These are phyloP conservation scores for Phaedon cochleariae DNA, from an alignment of 2,888 invertebrate genomes.

Conservation along the genomic window DNA sequence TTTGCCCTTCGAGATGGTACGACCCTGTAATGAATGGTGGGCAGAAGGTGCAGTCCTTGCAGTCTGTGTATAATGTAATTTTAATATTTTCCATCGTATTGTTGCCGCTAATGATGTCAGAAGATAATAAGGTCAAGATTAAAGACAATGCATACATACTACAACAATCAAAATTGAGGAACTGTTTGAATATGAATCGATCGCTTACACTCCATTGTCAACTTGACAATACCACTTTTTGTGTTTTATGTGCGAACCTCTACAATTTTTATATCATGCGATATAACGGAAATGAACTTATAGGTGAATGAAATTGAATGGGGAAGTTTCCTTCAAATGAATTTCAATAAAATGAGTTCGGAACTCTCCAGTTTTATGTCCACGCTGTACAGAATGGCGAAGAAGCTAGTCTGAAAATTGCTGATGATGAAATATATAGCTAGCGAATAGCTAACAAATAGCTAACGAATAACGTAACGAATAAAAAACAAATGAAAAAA, in stretches of 20 bases:
- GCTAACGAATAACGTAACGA: too few species aligned
- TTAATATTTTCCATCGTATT: conserved; percentile 47
- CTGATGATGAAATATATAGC: too few species aligned
- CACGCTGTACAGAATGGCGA: too few species aligned
- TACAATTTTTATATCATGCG: not conserved
- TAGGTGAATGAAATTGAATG: too few species aligned
- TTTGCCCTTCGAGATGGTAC: conserved; percentile 12
- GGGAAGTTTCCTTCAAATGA: too few species aligned
- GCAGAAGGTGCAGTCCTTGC: conserved; percentile 43
- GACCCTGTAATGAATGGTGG: conserved; percentile 33
- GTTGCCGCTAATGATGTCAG: conserved; percentile 48
- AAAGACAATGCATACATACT: conserved; percentile 47
- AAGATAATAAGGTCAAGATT: conserved; percentile 51
- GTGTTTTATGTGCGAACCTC: not conserved
- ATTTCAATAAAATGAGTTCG: too few species aligned
- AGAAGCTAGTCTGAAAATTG: too few species aligned
- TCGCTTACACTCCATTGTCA: conserved; percentile 10
- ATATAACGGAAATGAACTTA: too few species aligned
- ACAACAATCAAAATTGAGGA: conserved; percentile 45
- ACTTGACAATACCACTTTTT: not conserved
- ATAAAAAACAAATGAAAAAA: too few species aligned
- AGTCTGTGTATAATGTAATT: conserved; percentile 44
- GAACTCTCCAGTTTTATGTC: too few species aligned
- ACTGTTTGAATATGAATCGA: conserved; percentile 29
- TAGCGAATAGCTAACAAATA: too few species aligned